These are phyloP conservation scores for Xenopus laevis DNA, from an alignment of 2,113 vertebrate species.

Conservation along the genomic window DNA sequence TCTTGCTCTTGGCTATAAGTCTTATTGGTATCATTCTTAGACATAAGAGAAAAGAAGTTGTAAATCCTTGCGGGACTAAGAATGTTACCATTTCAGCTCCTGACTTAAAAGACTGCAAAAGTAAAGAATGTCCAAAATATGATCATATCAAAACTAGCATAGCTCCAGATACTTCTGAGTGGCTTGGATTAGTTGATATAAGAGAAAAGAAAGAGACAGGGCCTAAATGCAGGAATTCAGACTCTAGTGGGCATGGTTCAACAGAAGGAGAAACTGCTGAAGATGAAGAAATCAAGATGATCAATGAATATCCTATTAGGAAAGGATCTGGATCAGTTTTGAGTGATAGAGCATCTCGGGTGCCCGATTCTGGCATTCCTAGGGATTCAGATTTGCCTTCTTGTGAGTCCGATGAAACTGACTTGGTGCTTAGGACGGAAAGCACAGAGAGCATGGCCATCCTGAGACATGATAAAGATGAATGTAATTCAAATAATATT, in stretches of 20 bases:
- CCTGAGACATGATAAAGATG: constrained; percentile 60
- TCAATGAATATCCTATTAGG: constrained; percentile 69
- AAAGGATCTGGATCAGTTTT: constrained; percentile 55
- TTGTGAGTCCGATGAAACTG: constrained; percentile 64
- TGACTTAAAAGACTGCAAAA: constrained; percentile 15
- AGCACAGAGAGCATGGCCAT: constrained; percentile 61
- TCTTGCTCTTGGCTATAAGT: constrained; percentile 68
- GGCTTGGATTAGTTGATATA: constrained; percentile 58
- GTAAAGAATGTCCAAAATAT: constrained; percentile 47
- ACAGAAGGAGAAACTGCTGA: constrained; percentile 83
- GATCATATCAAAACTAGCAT: constrained; percentile 30
- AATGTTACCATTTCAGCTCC: constrained; percentile 43
- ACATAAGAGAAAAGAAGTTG: constrained; percentile 62
- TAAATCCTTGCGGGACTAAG: constrained; percentile 56
- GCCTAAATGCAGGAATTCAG: constrained; percentile 62
- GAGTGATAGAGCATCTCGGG: constrained; percentile 48
- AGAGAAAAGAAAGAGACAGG: constrained; percentile 56
- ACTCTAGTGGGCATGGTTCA: constrained; percentile 75
- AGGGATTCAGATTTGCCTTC: constrained; percentile 72
- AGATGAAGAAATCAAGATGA: constrained; percentile 85
- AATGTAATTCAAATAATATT: constrained; percentile 23
- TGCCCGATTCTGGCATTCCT: constrained; percentile 69
- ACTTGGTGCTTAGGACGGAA: constrained; percentile 48
- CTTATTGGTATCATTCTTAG: constrained; percentile 68
- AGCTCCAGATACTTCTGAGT: constrained; percentile 57